Evolutionary conservation across 1,140 invertebrate genomes (phyloP), one percentile per base, ranked within the genome.

Genomic region (Dinoponera quadriceps): DNA sequence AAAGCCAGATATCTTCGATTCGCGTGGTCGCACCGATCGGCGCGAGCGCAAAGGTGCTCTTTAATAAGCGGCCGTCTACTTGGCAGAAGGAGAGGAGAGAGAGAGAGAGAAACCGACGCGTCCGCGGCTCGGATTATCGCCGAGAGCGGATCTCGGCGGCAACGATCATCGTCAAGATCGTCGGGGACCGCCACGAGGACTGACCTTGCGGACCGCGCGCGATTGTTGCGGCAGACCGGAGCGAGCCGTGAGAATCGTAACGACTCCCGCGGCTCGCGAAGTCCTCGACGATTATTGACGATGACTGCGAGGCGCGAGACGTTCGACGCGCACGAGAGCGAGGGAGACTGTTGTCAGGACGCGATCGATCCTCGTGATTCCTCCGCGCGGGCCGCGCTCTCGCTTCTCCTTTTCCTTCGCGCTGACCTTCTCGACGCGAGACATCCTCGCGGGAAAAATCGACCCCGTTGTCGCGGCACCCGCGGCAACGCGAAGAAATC

Each of bases 231-330:
- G 71, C 63, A 60, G 48, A 11, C 62, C 9, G 65, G 65, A 69
- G 82, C 66, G 69, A 88, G 83, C 86, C 90, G 90, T 90, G 89
- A 90, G 90, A 91, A 90, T 90, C 87, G 84, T 86, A 85, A 86
- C 89, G 87, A 86, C 82, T 84, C 77, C 77, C 71, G 83, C 65
- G n/a, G 49, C 65, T 81, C 27, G 81, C 78, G 48, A 82, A 74
- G 44, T 81, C 38, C 25, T 14, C 38, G 69, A 13, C 54, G 77
- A 85, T 86, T 57, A 55, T 86, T 81, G 78, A 9, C 48, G 83
- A 78, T 57, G 65, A n/a, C 51, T 38, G 27, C 27, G 27, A 62
- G 38, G 2, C 11, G 16, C 44, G 20, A 68, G 49, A 51, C 48
- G 38, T 33, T 69, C 14, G 48, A 33, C 20, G 49, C 51, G 5